Base-by-base conservation (phyloP, 30 jellyfish, hydroid and myxozoan genomes). In the Sanderia malayensis region DNA sequence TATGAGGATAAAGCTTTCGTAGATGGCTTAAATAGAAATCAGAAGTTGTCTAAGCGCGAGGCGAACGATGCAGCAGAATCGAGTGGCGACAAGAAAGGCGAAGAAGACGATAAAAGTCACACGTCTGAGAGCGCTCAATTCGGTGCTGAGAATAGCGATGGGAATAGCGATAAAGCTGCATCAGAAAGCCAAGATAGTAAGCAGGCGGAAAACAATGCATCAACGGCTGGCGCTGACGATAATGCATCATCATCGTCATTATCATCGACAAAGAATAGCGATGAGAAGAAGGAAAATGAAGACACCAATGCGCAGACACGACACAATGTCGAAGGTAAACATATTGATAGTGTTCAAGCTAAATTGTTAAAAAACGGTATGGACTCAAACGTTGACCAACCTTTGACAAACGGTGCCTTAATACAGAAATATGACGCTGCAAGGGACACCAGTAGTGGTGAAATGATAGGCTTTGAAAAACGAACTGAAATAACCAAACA, bases 341-440 rank as follows among this genome's bases (percentile, higher is more conserved):
- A 76, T 46, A 65, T 67, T 2, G 80, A 76, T 76, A 76, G 47
- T 41, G 62, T 34, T 34, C 60, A 73, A 26, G 58, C 61, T 26
- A 76, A 64, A 11, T 61, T 76, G 61, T 64, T 76, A 46, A 67
- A 67, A 63, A 21, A 58, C 34, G 97, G 97, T 74, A 89, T 82
- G 95, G 95, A 89, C 76, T 69, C 97, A 29, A 89, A 89, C 71
- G 90, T 82, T 37, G 97, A 89, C 78, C 81, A 72, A 30, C 97
- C 97, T 1, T 29, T 89, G 95, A 79, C 82, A 22, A 63, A 89
- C 93, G 68, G 89, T 53, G 94, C 76, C 73, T 67, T 89, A 59
- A 89, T 92, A 9, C 82, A 89, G 71, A 76, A 58, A 31, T 89
- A 83, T 55, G 94, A 83, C 23, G 94, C 84, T 0, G 47, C 79